Conservation (phyloP, 2,888 invertebrate genomes). For the Sthenelais limicola region DNA sequence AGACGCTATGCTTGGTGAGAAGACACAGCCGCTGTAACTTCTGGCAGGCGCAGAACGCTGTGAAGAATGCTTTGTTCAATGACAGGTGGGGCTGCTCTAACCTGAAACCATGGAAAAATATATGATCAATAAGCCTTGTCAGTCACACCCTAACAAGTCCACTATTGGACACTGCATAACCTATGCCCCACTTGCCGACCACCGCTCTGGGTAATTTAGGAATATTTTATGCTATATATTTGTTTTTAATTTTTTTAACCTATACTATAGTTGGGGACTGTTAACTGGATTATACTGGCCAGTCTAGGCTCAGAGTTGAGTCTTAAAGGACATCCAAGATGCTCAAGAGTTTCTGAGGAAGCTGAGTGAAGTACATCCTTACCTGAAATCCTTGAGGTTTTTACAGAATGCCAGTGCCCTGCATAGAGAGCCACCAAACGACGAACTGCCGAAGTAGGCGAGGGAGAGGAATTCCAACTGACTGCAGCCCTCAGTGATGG, state of each 20-base stretch:
- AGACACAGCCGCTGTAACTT: constrained; percentile 62
- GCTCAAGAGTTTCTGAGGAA: too few relatives aligned
- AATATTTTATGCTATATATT: too few relatives aligned
- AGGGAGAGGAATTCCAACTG: constrained; percentile 57
- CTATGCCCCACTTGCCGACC: too few relatives aligned
- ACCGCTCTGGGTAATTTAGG: too few relatives aligned
- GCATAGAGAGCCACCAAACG: constrained; percentile 54
- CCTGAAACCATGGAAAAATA: constrained; percentile 51
- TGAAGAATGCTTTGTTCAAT: constrained; percentile 59
- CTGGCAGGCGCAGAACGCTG: constrained; percentile 56
- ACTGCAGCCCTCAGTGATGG: constrained; percentile 56
- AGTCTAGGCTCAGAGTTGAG: too few relatives aligned
- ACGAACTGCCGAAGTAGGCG: constrained; percentile 58
- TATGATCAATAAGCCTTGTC: too few relatives aligned
- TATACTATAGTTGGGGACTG: too few relatives aligned
- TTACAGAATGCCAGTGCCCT: constrained; percentile 55
- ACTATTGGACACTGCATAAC: too few relatives aligned
- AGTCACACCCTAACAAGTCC: too few relatives aligned
- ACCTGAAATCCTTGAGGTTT: constrained; percentile 60
- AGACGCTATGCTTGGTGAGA: constrained; percentile 61
- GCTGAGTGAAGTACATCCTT: constrained; percentile 1
- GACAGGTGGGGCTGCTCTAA: constrained; percentile 65
- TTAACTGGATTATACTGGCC: too few relatives aligned
- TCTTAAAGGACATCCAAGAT: too few relatives aligned
- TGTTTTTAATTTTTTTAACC: too few relatives aligned